These are phyloP conservation scores for Tursiops truncatus DNA, from an alignment of 2,113 vertebrate species.

Conservation along the genomic window DNA sequence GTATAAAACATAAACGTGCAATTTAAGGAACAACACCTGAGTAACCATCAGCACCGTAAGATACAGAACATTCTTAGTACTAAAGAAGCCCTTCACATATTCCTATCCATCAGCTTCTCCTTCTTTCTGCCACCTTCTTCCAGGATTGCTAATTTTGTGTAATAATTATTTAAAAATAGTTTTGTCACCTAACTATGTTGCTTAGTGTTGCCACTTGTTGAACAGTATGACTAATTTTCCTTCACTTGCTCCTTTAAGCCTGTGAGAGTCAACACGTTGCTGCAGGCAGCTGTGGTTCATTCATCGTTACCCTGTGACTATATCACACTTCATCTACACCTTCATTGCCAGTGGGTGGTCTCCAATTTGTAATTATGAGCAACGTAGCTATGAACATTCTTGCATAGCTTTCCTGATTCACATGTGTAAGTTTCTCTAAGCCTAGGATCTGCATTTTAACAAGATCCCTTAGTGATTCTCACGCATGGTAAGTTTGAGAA, in stretches of 20 bases:
- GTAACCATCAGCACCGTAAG: neutral
- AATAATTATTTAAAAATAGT: neutral
- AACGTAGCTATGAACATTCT: accelerated
- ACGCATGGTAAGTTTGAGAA: neutral
- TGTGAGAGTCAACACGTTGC: neutral
- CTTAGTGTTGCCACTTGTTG: neutral
- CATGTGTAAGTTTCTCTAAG: neutral
- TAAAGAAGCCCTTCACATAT: neutral
- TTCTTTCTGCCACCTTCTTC: neutral
- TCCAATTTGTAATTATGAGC: neutral
- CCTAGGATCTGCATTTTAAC: neutral
- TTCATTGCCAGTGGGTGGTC: neutral
- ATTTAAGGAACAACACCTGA: neutral
- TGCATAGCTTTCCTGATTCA: neutral
- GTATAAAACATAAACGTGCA: neutral
- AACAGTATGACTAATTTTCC: neutral
- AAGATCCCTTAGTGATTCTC: neutral
- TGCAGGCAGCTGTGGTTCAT: neutral
- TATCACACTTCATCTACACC: too few relatives aligned
- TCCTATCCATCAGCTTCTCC: neutral
- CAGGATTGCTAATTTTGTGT: neutral
- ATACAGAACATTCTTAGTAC: neutral
- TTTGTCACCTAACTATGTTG: neutral
- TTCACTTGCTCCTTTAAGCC: neutral
- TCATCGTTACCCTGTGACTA: neutral